A percentile compares a stretch with the other conserved stretches of the same genome.
Evolutionary conservation across 2,888 invertebrate genomes (phyloP).

Genomic region (Hirudinaria manillensis): DNA sequence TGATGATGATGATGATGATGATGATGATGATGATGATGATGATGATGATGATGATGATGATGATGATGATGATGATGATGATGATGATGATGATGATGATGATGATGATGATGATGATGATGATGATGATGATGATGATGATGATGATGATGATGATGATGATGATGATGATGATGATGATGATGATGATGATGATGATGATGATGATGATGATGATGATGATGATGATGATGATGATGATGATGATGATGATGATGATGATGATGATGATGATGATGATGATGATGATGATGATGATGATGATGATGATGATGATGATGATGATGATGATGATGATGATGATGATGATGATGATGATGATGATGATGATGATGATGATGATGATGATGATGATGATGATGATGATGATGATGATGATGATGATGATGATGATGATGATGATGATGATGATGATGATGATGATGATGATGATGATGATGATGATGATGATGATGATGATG

Average conservation of each 20-base stretch:
- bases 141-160: constrained; percentile 22
- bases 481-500: constrained; percentile 26
- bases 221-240: constrained; percentile 25
- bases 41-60: background rate
- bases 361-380: background rate
- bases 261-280: constrained; percentile 11
- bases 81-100: constrained; percentile 23
- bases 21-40: constrained; percentile 21
- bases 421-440: background rate
- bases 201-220: background rate
- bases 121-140: background rate
- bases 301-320: constrained; percentile 26
- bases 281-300: background rate
- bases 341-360: constrained; percentile 9
- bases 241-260: constrained; percentile 25
- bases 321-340: constrained; percentile 25
- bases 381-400: constrained; percentile 26
- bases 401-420: constrained; percentile 26
- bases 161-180: constrained; percentile 26
- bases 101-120: constrained; percentile 23
- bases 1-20: constrained; percentile 24
- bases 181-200: constrained; percentile 19
- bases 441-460: background rate
- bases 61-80: constrained; percentile 20
- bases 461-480: constrained; percentile 26